Percentiles rank a stretch among this genome's conserved stretches.
phyloP scores from a whole-genome alignment of 2,113 vertebrate genomes.

The Cololabis saira region DNA sequence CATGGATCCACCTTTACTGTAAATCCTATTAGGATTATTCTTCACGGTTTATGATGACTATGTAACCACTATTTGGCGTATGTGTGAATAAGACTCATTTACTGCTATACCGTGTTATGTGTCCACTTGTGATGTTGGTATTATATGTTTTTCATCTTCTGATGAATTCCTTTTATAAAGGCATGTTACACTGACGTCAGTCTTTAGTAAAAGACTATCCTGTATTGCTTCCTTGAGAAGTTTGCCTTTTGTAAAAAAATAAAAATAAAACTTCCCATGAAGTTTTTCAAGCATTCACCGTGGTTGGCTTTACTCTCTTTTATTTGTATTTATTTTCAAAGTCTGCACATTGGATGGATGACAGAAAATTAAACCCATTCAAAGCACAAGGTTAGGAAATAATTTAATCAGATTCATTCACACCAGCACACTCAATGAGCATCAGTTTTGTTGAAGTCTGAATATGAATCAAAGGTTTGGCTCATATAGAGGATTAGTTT shows the following conservation, averaged over 20 bases:
- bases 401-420: too few relatives aligned
- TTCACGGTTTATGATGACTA: conserved; percentile 19
- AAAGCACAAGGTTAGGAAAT: too few relatives aligned
- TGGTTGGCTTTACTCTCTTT: not conserved
- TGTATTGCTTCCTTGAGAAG: conserved; percentile 67
- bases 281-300: conserved; percentile 54
- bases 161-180: conserved; percentile 70
- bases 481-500: too few relatives aligned
- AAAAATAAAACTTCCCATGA: conserved; percentile 66
- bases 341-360: too few relatives aligned
- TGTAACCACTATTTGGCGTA: conserved; percentile 52
- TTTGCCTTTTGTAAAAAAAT: conserved; percentile 50
- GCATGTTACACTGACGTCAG: conserved; percentile 11
- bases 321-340: too few relatives aligned
- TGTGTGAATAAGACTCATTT: conserved; percentile 27
- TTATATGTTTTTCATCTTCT: conserved; percentile 57
- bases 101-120: conserved; percentile 19
- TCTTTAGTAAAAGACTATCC: conserved; percentile 39
- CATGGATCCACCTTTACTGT: conserved; percentile 63
- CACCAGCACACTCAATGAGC: too few relatives aligned
- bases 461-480: too few relatives aligned
- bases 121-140: conserved; percentile 31
- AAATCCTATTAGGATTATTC: conserved; percentile 66
- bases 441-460: too few relatives aligned
- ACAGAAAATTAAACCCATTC: too few relatives aligned